These are phyloP conservation scores for Sacculina carcini DNA, from an alignment of 2,888 invertebrate species.

Conservation along the genomic window DNA sequence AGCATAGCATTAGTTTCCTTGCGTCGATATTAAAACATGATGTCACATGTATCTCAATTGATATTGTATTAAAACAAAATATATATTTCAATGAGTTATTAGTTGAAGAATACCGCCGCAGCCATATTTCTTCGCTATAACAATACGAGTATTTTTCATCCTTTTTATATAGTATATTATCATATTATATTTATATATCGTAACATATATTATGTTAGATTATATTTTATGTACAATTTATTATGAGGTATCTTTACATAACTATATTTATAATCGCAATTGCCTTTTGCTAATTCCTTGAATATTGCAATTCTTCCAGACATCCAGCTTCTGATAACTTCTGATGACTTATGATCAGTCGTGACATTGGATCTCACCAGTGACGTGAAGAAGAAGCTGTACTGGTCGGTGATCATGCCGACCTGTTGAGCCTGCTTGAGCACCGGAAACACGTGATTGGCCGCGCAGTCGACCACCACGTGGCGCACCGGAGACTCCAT, in stretches of 20 bases:
- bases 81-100: too few species aligned
- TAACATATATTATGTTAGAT: neutral
- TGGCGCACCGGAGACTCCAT: constrained; percentile 11
- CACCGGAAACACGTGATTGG: constrained; percentile 19
- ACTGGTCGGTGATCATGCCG: constrained; percentile 88
- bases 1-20: too few species aligned
- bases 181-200: neutral
- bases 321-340: too few species aligned
- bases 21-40: too few species aligned
- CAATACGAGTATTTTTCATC: neutral
- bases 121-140: too few species aligned
- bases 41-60: too few species aligned
- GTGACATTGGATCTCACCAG: constrained; percentile 32
- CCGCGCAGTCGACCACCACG: constrained; percentile 11
- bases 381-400: constrained; percentile 75
- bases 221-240: neutral
- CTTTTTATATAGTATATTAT: neutral
- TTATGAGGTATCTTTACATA: neutral
- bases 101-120: too few species aligned
- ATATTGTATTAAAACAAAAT: too few species aligned
- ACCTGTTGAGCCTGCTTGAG: constrained; percentile 83
- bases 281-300: neutral
- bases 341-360: neutral
- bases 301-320: too few species aligned
- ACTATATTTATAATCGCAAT: neutral